Base-by-base conservation (phyloP, 2,113 vertebrate genomes). In the Amia ocellicauda region DNA sequence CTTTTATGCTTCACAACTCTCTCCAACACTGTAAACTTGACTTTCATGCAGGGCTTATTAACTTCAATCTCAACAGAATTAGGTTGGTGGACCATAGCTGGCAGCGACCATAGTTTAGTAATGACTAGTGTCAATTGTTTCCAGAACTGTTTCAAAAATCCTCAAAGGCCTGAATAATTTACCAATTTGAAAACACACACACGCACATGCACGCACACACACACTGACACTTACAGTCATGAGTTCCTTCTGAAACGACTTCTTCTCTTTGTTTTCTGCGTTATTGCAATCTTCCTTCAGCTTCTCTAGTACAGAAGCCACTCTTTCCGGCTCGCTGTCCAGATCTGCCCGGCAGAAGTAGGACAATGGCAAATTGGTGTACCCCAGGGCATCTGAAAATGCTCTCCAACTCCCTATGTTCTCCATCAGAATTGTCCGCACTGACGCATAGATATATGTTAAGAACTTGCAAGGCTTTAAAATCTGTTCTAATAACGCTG, bases 221-320 rank as follows among this genome's bases (percentile, higher is more conserved):
- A 29, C 1, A 63, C 26, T 58, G 49, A 41, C 52, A 84, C 94
- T 91, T 74, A 99, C 97, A 60, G 83, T 90, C 80, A 99, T 89
- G 28, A 99, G 90, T 67, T 99, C 96, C 73, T 98, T 98, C 86
- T 99, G 97, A 76, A 99, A 99, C 29, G 95, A 97, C 60, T 97
- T 99, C 43, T 88, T 92, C 62, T 95, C 94, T 59, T 92, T 96
- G 80, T 77, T 88, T 57, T 96, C 94, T 0, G 84, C 57, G 53
- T 88, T 92, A 80, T 95, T 98, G 71, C 95, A 98, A 71, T 99
- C 95, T 63, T 99, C 97, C 78, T 99, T 99, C 58, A 99, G 83
- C 79, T 88, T 97, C 69, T 98, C 97, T 74, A 99, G 79, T 2
- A 99, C 93, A 0, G 89, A 97, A 0, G 96, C 97, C 51, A 98